A percentile compares a stretch with the other conserved stretches of the same genome.
phyloP scores from a whole-genome alignment of 2,113 vertebrate species.

The Rhinolophus sinicus region DNA sequence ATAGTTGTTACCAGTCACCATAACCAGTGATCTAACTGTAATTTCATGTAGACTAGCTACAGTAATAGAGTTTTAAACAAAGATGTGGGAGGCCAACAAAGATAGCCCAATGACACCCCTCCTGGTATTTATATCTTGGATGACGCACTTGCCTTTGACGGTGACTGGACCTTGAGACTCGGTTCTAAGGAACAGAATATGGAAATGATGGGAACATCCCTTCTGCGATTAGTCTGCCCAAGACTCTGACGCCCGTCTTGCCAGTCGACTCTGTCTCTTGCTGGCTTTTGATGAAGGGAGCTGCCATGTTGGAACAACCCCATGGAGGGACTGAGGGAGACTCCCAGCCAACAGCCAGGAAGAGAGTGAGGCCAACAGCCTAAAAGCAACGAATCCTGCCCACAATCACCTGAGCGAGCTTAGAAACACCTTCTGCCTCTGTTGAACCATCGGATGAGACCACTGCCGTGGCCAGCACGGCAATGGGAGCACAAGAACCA shows the following conservation, averaged over 20 bases:
- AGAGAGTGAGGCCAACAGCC: no score
- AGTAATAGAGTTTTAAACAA: not conserved
- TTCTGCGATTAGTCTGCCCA: not conserved
- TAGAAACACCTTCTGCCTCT: not conserved
- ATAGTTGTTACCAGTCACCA: no score
- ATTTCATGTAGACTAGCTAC: no score
- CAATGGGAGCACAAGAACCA: no score
- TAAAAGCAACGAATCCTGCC: not conserved
- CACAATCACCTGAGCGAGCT: not conserved
- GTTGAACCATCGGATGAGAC: not conserved
- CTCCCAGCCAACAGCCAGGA: not conserved
- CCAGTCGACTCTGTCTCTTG: not conserved
- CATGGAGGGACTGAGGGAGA: not conserved
- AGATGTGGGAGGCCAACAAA: not conserved
- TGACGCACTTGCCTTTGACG: no score
- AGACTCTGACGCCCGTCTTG: not conserved
- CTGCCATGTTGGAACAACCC: not conserved
- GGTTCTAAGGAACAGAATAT: not conserved
- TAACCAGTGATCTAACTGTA: not conserved
- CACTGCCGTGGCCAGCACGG: no score
- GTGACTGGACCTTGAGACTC: no score
- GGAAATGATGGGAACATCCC: no score
- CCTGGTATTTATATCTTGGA: not conserved
- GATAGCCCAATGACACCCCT: accelerated
- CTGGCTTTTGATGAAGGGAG: not conserved